These are phyloP conservation scores for Catharus minimus DNA, from an alignment of 2,113 vertebrate genomes.

Conservation along the genomic window DNA sequence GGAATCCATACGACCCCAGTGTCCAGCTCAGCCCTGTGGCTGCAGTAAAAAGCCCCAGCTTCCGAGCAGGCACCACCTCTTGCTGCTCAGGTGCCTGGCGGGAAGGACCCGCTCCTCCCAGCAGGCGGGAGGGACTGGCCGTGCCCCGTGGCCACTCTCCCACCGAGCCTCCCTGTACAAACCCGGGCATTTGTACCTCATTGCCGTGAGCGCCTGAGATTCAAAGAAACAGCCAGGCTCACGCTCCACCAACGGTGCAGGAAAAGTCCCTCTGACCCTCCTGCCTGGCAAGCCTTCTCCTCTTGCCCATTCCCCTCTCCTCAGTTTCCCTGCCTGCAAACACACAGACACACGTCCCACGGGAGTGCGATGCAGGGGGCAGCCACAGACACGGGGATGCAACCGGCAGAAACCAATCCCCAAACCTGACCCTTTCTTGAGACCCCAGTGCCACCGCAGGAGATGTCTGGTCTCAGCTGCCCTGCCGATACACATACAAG, in stretches of 20 bases:
- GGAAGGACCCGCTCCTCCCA: accelerated
- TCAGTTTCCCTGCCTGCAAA: background rate
- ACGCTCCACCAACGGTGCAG: background rate
- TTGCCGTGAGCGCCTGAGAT: background rate
- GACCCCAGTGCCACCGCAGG: accelerated
- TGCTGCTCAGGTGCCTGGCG: background rate
- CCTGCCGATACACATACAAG: background rate
- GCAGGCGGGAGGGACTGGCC: accelerated
- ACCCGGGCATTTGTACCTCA: accelerated
- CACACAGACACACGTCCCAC: background rate
- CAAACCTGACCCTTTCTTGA: background rate
- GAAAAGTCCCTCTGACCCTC: background rate
- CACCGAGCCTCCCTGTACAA: accelerated
- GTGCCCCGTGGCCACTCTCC: accelerated
- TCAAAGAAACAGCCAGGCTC: background rate
- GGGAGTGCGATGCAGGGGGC: accelerated
- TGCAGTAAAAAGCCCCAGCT: background rate
- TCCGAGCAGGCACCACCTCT: accelerated
- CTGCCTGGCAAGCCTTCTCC: background rate
- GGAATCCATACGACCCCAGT: accelerated
- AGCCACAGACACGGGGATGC: background rate
- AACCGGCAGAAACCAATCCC: background rate
- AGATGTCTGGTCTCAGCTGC: background rate
- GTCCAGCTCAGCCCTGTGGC: background rate
- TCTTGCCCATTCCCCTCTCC: accelerated